Percentiles rank a stretch among this genome's conserved stretches.
phyloP scores from a whole-genome alignment of 2,113 vertebrate genomes.

The Alosa alosa region DNA sequence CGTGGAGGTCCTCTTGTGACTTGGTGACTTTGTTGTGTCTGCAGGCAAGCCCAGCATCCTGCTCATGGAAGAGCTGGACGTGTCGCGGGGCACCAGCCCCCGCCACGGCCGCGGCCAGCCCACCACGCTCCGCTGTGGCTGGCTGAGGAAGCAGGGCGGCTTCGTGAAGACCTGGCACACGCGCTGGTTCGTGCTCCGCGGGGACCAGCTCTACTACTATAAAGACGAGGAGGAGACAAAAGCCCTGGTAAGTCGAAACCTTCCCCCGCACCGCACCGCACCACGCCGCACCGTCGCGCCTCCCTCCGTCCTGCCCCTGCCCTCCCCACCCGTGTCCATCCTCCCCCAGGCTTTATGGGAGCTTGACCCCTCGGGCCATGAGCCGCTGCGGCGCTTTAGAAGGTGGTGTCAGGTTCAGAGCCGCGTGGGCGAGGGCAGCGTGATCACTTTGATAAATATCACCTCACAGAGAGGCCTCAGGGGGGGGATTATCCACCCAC shows the following conservation, averaged over 20 bases:
- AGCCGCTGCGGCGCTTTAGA: neutral
- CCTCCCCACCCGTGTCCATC: neutral
- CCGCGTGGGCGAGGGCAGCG: constrained; percentile 14
- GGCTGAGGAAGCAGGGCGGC: constrained; percentile 97
- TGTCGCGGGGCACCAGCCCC: constrained; percentile 63
- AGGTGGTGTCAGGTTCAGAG: neutral
- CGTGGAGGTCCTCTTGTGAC: neutral
- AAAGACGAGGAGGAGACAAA: constrained; percentile 98
- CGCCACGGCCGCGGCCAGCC: constrained; percentile 62
- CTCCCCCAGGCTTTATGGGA: neutral
- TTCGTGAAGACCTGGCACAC: constrained; percentile 99
- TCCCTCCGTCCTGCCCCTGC: too few relatives aligned
- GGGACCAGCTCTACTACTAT: constrained; percentile 92
- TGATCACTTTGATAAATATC: constrained; percentile 19
- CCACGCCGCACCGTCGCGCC: neutral
- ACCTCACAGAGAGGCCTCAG: constrained; percentile 19
- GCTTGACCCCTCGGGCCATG: neutral
- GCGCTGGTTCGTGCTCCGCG: constrained; percentile 94
- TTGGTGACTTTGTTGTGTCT: constrained; percentile 43
- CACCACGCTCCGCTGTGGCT: constrained; percentile 81
- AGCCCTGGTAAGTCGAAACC: constrained; percentile 81
- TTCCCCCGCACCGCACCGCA: neutral
- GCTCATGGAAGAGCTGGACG: constrained; percentile 83
- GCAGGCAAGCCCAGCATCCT: constrained; percentile 59
- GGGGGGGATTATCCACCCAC: neutral